Evolutionary conservation across 2,888 invertebrate genomes (phyloP).

Genomic region (Stenodera caucasica): DNA sequence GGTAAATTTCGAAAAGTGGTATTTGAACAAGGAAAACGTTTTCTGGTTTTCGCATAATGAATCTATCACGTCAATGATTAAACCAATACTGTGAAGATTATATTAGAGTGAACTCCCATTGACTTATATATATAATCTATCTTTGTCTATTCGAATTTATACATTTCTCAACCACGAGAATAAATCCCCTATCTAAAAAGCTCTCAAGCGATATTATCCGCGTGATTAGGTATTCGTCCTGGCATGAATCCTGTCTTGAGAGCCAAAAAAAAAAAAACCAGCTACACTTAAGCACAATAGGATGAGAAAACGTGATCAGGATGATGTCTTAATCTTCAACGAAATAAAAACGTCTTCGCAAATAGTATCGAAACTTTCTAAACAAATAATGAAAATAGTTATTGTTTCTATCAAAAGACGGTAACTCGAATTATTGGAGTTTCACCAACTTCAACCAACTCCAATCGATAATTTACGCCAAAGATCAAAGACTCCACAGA

Average conservation of each 20-base stretch:
- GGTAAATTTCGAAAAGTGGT: conserved; percentile 25
- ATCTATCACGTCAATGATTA: conserved; percentile 16
- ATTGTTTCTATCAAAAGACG: too few species aligned
- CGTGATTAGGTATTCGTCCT: conserved; percentile 21
- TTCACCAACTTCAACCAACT: too few species aligned
- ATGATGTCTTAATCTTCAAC: background rate
- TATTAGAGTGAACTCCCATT: background rate
- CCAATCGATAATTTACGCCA: too few species aligned
- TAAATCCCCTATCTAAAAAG: conserved; percentile 10
- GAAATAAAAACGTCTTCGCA: background rate
- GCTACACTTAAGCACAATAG: background rate
- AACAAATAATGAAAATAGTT: too few species aligned
- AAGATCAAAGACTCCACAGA: too few species aligned
- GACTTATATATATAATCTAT: background rate
- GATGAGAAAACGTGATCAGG: background rate
- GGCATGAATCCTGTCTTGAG: conserved; percentile 16
- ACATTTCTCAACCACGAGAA: background rate
- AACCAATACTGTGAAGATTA: conserved; percentile 14
- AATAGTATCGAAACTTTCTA: too few species aligned
- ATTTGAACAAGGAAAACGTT: conserved; percentile 49
- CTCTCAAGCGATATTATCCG: conserved; percentile 17
- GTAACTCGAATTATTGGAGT: too few species aligned
- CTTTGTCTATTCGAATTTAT: background rate
- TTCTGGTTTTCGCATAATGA: conserved; percentile 48
- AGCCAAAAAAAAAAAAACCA: background rate